Evolutionary conservation across 2,113 vertebrate species (phyloP), one percentile per base, ranked within the genome.

Genomic region (Physeter macrocephalus): DNA sequence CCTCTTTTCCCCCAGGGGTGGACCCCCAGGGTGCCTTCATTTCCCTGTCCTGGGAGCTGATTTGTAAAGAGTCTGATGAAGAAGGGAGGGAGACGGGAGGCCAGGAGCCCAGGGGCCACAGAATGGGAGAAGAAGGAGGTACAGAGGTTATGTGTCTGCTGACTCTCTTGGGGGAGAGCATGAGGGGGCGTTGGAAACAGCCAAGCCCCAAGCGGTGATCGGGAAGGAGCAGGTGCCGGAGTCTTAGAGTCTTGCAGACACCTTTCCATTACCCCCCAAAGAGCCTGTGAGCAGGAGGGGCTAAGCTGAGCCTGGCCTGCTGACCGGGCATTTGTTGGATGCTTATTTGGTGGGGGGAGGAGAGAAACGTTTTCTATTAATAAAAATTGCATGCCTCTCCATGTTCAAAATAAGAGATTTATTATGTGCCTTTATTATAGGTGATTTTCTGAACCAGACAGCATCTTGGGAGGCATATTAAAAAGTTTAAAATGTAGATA

Each of bases 391-490:
- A 59, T 17, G 62, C 34, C 43, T 59, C 39, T 49, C 46, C 80
- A 6, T n/a, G 29, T 34, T 62, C 86, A 64, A 88, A 93, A 81
- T 80, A 49, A 94, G 82, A 62, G 52, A 64, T 75, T 94, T 88
- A 84, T 57, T 71, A 69, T 61, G 39, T 57, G 67, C 54, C 5
- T 41, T 59, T 91, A 66, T 90, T 49, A 57, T 17, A n/a, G 75
- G 80, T 7, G 36, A 34, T 92, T 96, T 89, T 75, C 62, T 27
- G 57, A 86, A 34, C 66, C 88, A 94, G 90, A 72, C 31, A 1
- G 94, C 62, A 66, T 72, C 93, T 86, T 90, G 90, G 93, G 94
- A 83, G 71, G 75, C 83, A 18, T 49, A 49, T 34, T 64, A 93
- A 89, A 77, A 54, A 41, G 29, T 95, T 89, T 80, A 72, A 52